Evolutionary conservation across 1,140 invertebrate species (phyloP).

Genomic region (Drosophila carrolli): DNA sequence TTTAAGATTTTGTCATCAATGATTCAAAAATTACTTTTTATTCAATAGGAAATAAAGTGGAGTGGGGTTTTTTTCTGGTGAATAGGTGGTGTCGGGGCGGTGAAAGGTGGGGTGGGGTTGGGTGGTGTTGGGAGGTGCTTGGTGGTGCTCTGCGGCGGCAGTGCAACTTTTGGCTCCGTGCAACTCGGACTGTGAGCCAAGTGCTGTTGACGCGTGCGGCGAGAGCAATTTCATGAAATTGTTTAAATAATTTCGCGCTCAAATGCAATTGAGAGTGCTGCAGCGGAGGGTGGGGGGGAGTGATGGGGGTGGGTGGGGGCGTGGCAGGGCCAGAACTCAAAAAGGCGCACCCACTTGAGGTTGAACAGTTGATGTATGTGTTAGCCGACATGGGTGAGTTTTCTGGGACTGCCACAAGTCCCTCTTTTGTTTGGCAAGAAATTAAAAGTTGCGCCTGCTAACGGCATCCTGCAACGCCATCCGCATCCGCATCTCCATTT

Average conservation of each 20-base stretch:
- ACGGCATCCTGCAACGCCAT: slow-evolving; percentile 66
- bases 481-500: slow-evolving; percentile 33
- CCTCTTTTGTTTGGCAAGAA: slow-evolving; percentile 75
- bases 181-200: slow-evolving; percentile 62
- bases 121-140: background rate
- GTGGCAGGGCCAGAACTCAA: slow-evolving; percentile 19
- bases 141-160: slow-evolving; percentile 20
- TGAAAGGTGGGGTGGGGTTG: slow-evolving; percentile 10
- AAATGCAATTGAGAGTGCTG: slow-evolving; percentile 76
- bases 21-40: too few relatives aligned
- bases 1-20: too few relatives aligned
- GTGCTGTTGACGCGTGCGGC: slow-evolving; percentile 80
- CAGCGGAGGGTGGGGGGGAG: background rate
- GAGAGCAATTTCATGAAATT: slow-evolving; percentile 80
- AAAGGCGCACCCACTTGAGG: slow-evolving; percentile 63
- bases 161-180: slow-evolving; percentile 53
- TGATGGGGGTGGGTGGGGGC: background rate
- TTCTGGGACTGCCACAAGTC: slow-evolving; percentile 54
- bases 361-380: slow-evolving; percentile 57
- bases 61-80: too few relatives aligned
- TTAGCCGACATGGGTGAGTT: slow-evolving; percentile 30
- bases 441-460: slow-evolving; percentile 76
- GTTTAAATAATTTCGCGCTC: slow-evolving; percentile 83
- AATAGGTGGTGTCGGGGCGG: too few relatives aligned
- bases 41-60: too few relatives aligned